These are phyloP conservation scores for Cheirogaleus major DNA, from an alignment of 2,797 vertebrate genomes.

Conservation along the genomic window DNA sequence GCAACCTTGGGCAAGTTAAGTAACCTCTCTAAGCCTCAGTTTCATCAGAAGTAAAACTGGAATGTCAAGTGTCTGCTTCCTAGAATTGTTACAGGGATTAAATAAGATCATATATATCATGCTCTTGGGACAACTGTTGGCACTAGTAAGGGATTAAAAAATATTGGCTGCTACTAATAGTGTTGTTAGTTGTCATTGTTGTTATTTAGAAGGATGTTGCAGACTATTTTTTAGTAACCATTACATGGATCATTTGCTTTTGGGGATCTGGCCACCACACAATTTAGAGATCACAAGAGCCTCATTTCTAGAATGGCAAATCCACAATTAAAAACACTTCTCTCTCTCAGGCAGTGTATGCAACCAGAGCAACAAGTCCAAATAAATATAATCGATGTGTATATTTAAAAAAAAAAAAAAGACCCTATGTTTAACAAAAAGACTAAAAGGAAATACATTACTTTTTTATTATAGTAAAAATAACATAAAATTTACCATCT, in stretches of 20 bases:
- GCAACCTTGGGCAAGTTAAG: neutral
- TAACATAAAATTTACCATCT: neutral
- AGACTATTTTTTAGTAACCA: neutral
- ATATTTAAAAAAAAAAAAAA: neutral
- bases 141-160: neutral
- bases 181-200: neutral
- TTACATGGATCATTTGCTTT: conserved; percentile 17
- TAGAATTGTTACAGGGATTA: neutral
- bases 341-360: neutral
- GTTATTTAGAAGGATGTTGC: neutral
- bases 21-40: neutral
- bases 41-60: neutral
- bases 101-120: neutral
- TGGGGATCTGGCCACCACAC: neutral
- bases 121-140: neutral
- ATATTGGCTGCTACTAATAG: neutral
- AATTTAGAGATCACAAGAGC: conserved; percentile 36
- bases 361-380: neutral
- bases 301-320: neutral
- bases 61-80: neutral
- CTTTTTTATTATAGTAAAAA: neutral
- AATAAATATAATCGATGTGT: neutral
- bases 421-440: neutral
- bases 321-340: neutral
- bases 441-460: neutral